phyloP scores from a whole-genome alignment of 2,797 vertebrate genomes.

The Tolypeutes matacus region DNA sequence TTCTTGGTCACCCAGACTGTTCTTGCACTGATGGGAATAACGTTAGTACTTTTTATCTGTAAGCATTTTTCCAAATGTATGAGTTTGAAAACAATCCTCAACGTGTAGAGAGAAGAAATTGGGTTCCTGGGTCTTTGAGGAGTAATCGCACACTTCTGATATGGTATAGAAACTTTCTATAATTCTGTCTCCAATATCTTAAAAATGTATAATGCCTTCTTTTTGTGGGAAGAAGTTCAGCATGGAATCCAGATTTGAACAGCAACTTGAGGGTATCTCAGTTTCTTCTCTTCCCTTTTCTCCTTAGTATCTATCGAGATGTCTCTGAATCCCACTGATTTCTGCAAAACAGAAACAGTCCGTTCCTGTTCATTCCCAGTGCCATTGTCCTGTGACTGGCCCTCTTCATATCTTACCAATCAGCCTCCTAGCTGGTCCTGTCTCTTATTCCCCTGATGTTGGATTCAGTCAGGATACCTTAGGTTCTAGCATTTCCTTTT shows the following conservation, averaged over 20 bases:
- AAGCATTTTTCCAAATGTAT: background rate
- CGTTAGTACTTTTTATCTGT: background rate
- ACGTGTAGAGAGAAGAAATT: background rate
- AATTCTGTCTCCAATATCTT: background rate
- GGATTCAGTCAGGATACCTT: background rate
- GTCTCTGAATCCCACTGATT: background rate
- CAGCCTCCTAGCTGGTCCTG: background rate
- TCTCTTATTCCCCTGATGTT: background rate
- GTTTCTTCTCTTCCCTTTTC: background rate
- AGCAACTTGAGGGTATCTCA: background rate
- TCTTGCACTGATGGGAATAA: background rate
- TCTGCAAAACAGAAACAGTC: background rate
- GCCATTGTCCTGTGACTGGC: no score
- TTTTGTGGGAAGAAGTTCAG: background rate
- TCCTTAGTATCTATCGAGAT: background rate
- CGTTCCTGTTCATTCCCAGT: background rate
- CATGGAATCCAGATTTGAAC: background rate
- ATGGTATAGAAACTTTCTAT: background rate
- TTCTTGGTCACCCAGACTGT: background rate
- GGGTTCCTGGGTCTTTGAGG: constrained; percentile 14
- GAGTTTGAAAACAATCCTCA: constrained; percentile 6
- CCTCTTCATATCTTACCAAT: background rate
- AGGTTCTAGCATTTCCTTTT: constrained; percentile 4
- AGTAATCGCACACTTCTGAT: background rate
- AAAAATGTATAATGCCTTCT: background rate